Conservation (phyloP, 2,797 vertebrate species). For the Chlorospingus semifuscus region DNA sequence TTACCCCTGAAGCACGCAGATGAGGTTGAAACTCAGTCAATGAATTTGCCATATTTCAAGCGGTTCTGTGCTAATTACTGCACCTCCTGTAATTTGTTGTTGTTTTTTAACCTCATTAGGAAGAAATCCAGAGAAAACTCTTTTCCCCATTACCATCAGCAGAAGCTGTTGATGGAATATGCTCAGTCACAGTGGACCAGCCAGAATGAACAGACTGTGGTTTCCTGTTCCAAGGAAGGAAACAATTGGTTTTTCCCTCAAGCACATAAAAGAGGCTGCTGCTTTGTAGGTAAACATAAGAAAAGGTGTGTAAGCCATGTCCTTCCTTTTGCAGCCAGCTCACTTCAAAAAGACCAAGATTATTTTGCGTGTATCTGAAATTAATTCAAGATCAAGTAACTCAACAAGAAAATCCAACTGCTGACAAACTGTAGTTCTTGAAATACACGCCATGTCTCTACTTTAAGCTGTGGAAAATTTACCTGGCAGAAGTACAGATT, state of each 20-base stretch:
- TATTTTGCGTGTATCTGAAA: not conserved
- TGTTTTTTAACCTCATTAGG: not conserved
- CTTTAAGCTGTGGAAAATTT: not conserved
- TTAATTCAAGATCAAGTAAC: not conserved
- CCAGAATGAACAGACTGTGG: slow-evolving; percentile 25
- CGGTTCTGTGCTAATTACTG: not conserved
- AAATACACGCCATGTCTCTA: not conserved
- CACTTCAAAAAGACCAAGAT: not conserved
- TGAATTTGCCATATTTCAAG: not conserved
- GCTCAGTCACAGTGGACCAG: not conserved
- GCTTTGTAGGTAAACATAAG: slow-evolving; percentile 9
- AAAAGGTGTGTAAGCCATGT: slow-evolving; percentile 14
- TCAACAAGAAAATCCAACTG: not conserved
- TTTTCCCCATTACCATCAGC: not conserved
- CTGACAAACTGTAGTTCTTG: not conserved
- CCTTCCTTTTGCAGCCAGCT: slow-evolving; percentile 3
- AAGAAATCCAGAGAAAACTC: not conserved
- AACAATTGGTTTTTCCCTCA: slow-evolving; percentile 30
- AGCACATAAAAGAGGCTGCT: not conserved
- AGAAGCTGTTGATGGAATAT: not conserved
- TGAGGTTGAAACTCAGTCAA: not conserved
- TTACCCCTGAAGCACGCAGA: not conserved
- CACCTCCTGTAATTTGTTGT: not conserved
- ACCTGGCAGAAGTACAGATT: not conserved
- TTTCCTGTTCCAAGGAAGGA: slow-evolving; percentile 42